Percentiles rank a stretch among this genome's conserved stretches.
These are phyloP conservation scores for Anaspis maculata DNA, from an alignment of 2,888 invertebrate genomes.

Conservation along the genomic window DNA sequence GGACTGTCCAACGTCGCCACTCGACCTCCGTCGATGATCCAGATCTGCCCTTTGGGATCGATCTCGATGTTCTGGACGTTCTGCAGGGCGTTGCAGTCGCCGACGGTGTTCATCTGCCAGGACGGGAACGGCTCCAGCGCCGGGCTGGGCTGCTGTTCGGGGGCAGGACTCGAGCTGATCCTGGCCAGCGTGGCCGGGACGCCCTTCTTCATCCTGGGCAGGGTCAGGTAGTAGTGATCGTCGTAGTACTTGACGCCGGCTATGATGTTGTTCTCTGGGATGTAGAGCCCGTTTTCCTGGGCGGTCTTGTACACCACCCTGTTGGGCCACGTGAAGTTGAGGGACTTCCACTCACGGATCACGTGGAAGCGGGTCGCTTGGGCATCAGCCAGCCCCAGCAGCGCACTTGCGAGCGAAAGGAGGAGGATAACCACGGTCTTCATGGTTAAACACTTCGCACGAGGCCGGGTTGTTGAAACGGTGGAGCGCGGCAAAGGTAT, in stretches of 20 bases:
- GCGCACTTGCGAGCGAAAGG: conserved; percentile 1
- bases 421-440: conserved; percentile 4
- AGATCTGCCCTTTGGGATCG: conserved; percentile 58
- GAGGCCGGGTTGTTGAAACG: no score
- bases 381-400: no score
- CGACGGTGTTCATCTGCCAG: conserved; percentile 59
- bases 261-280: conserved; percentile 59
- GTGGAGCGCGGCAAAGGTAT: no score
- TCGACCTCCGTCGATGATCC: conserved; percentile 61
- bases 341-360: conserved; percentile 63
- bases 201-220: conserved; percentile 62
- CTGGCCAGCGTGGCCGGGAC: conserved; percentile 63
- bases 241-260: conserved; percentile 62
- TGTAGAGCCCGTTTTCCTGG: conserved; percentile 50
- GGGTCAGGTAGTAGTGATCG: conserved; percentile 56
- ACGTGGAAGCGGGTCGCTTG: conserved; percentile 47
- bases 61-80: conserved; percentile 69
- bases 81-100: conserved; percentile 65
- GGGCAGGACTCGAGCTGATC: conserved; percentile 44
- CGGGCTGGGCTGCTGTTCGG: conserved; percentile 45
- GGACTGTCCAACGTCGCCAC: conserved; percentile 51
- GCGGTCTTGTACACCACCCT: conserved; percentile 48
- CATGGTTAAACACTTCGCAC: conserved; percentile 6
- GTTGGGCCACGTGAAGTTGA: conserved; percentile 61
- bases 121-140: conserved; percentile 60